Conservation (phyloP, 2,888 invertebrate genomes). For the Lacanobia wlatinum region DNA sequence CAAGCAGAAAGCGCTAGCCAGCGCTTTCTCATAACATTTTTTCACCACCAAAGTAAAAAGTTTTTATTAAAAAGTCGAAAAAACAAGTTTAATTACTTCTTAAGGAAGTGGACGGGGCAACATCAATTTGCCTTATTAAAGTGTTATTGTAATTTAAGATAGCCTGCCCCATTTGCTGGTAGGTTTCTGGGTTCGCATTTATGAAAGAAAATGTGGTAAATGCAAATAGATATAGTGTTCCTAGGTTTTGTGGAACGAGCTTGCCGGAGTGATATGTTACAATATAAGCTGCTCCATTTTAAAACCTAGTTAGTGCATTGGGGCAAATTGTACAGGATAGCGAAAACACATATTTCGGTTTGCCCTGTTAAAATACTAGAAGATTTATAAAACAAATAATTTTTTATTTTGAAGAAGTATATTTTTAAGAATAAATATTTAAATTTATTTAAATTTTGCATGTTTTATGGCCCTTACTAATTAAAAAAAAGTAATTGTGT, state of each 20-base stretch:
- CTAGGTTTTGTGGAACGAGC: background rate
- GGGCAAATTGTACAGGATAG: too few species aligned
- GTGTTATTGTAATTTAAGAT: conserved; percentile 78
- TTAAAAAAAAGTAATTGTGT: too few species aligned
- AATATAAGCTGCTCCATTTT: too few species aligned
- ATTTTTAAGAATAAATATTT: too few species aligned
- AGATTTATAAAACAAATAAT: too few species aligned
- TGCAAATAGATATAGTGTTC: background rate
- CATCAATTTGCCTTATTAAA: conserved; percentile 81
- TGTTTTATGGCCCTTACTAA: too few species aligned
- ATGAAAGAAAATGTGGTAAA: background rate
- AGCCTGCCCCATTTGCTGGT: conserved; percentile 61
- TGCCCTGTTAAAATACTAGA: too few species aligned
- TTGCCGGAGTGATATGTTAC: background rate
- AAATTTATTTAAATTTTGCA: too few species aligned
- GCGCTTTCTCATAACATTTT: conserved; percentile 66
- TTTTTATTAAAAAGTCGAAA: conserved; percentile 85
- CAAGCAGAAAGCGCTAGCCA: conserved; percentile 34
- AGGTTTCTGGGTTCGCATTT: background rate
- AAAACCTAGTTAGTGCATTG: too few species aligned
- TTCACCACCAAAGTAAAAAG: conserved; percentile 78
- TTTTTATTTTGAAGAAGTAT: too few species aligned
- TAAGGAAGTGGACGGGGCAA: conserved; percentile 70
- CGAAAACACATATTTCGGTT: too few species aligned
- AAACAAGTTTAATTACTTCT: conserved; percentile 86